Evolutionary conservation across 2,888 invertebrate genomes (phyloP).

Genomic region (Branchellion lobata): DNA sequence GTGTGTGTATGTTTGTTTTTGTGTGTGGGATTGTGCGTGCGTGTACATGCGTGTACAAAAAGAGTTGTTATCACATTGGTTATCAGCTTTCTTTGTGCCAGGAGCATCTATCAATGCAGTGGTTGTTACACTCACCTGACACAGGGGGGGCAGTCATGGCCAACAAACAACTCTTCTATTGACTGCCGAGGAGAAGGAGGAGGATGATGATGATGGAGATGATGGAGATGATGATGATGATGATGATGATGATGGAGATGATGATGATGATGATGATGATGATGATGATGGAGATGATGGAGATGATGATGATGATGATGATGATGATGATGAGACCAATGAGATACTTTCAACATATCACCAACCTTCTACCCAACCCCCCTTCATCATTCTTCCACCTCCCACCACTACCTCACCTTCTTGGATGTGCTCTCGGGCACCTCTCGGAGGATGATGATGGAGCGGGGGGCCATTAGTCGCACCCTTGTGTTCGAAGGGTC

Average conservation of each 20-base stretch:
- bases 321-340: not conserved
- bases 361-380: not conserved
- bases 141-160: conserved; percentile 1
- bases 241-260: conserved; percentile 1
- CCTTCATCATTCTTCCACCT: not conserved
- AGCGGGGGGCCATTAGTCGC: conserved; percentile 24
- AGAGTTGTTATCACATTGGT: no score
- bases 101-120: not conserved
- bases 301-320: not conserved
- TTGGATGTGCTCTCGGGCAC: conserved; percentile 31
- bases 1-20: not conserved
- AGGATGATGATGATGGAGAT: not conserved
- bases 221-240: conserved; percentile 7
- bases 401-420: conserved; percentile 12
- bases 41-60: not conserved
- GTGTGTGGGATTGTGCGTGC: not conserved
- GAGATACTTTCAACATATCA: not conserved
- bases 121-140: not conserved
- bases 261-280: conserved; percentile 20
- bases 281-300: not conserved
- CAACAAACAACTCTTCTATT: conserved; percentile 30
- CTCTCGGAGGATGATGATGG: conserved; percentile 37
- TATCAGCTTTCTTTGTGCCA: not conserved
- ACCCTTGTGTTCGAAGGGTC: conserved; percentile 29
- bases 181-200: not conserved